Base-by-base conservation (phyloP, 2,113 vertebrate species). In the Daphoenositta chrysoptera region DNA sequence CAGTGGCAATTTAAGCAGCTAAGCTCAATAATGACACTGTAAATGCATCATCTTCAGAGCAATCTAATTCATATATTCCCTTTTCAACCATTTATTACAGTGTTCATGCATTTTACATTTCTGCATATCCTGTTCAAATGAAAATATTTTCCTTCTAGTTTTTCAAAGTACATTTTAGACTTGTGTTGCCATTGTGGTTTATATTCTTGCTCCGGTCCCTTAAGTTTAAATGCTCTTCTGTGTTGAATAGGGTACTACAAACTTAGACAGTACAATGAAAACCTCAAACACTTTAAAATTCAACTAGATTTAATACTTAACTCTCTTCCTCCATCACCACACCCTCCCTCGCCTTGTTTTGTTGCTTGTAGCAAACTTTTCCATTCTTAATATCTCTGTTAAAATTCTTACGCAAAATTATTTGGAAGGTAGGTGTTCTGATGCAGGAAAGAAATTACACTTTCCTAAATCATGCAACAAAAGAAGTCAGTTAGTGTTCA, bases 101-200 rank as follows among this genome's bases (percentile, higher is more conserved):
- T 28, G 22, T 91, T 95, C 37, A 69, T 93, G 63, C 51, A 85
- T 91, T 95, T 96, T 83, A 51, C 35, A 72, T 94, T 90, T 91
- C 84, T 87, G 27, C 90, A 76, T 85, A 63, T 77, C 83, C 65
- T 39, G 42, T 75, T 94, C 51, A 88, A 85, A 83, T 35, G 42
- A 73, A 90, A 94, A 93, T 91, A 85, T 89, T 96, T 96, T 85
- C 63, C 56, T 94, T 83, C 51, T 48, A 81, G 71, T 47, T 64
- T 83, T 97, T 94, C 75, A 88, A 78, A 83, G 47, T 47, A 69
- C 47, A 71, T 72, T 94, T 93, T 80, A 83, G 27, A 45, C 31
- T 83, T 57, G 40, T 56, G 47, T 86, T 88, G 68, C 70, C 53
- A 23, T 58, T 87, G 45, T 47, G 33, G 50, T 94, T 95, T 89